Conservation (phyloP, 2,113 vertebrate genomes). For the Hydrochoerus hydrochaeris region DNA sequence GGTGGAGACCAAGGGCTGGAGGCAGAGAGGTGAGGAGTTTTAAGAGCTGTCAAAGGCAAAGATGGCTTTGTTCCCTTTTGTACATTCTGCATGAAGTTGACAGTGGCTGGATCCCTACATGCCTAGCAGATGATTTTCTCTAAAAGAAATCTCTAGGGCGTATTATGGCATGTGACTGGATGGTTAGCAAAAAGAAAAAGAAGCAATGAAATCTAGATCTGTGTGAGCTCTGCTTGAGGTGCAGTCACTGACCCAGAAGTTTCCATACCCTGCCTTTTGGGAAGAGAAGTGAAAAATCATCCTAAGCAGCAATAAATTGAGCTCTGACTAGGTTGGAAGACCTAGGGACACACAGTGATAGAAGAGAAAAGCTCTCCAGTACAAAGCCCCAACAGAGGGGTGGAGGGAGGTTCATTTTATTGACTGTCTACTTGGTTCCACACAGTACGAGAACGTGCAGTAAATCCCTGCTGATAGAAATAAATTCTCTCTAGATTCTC, state of each 20-base stretch:
- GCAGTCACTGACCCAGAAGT: neutral
- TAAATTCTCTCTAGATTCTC: neutral
- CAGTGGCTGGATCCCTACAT: neutral
- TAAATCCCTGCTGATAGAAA: neutral
- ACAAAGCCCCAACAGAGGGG: neutral
- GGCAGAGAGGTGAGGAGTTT: neutral
- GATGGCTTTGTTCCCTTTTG: neutral
- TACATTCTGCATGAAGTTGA: neutral
- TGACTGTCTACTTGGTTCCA: neutral
- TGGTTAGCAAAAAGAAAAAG: neutral
- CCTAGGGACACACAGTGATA: neutral
- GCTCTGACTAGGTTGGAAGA: neutral
- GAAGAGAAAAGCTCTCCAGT: neutral
- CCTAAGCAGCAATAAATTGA: neutral
- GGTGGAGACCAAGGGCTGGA: neutral
- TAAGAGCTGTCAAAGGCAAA: neutral
- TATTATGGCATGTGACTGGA: neutral
- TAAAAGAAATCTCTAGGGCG: neutral
- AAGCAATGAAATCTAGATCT: neutral
- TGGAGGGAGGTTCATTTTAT: neutral
- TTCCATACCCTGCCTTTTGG: neutral
- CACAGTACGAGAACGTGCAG: neutral
- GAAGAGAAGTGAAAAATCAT: conserved; percentile 41
- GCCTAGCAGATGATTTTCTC: neutral
- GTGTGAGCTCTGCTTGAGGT: neutral